phyloP scores from a whole-genome alignment of 2,797 vertebrate genomes.

The Rachycentron canadum region DNA sequence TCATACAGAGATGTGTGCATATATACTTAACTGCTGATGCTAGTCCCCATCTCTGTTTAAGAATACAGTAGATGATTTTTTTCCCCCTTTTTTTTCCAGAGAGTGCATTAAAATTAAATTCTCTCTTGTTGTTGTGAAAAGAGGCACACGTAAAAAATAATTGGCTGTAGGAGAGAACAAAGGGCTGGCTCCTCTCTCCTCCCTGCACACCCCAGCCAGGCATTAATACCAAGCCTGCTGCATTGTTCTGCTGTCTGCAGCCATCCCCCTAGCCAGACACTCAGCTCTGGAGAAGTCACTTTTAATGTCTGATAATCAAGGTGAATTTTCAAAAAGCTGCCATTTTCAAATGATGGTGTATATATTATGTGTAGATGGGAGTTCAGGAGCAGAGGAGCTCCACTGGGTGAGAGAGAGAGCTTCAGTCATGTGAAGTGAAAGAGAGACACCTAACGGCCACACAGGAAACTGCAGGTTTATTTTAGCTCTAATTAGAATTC shows the following conservation, averaged over 20 bases:
- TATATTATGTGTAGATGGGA: conserved; percentile 89
- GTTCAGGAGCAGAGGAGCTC: conserved; percentile 77
- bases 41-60: conserved; percentile 74
- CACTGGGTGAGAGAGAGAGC: conserved; percentile 63
- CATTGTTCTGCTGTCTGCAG: conserved; percentile 96
- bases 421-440: conserved; percentile 85
- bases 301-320: conserved; percentile 97
- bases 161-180: conserved; percentile 95
- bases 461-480: conserved; percentile 55
- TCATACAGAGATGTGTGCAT: conserved; percentile 73
- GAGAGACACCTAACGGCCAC: conserved; percentile 91
- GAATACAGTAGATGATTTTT: conserved; percentile 78
- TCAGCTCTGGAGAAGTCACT: conserved; percentile 92
- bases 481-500: conserved; percentile 44
- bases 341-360: conserved; percentile 96
- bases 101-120: conserved; percentile 91
- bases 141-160: conserved; percentile 91
- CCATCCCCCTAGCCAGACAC: conserved; percentile 94
- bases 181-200: conserved; percentile 88
- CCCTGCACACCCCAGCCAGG: conserved; percentile 85
- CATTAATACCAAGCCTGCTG: conserved; percentile 89
- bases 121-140: conserved; percentile 91
- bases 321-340: conserved; percentile 98
- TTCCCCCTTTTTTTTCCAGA: conserved; percentile 73
- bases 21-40: conserved; percentile 76